phyloP scores from a whole-genome alignment of 2,888 invertebrate species.

The Drosophila meridionalis region DNA sequence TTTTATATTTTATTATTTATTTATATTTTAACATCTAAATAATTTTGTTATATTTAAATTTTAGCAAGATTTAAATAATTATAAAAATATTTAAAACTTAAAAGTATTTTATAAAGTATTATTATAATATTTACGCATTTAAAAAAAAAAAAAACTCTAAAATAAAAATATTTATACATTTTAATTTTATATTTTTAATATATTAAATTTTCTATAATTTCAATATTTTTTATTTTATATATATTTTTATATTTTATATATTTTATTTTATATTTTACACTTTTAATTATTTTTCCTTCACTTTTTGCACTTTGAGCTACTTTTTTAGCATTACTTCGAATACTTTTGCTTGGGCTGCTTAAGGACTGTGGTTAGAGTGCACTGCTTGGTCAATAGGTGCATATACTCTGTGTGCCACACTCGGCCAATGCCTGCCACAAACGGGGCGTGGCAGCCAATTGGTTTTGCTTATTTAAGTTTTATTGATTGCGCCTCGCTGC shows the following conservation, averaged over 20 bases:
- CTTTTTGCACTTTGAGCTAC: neutral
- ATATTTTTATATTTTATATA: neutral
- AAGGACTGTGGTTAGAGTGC: neutral
- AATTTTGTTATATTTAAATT: too few species aligned
- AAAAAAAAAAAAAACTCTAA: too few species aligned
- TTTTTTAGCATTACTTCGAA: neutral
- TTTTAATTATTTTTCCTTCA: neutral
- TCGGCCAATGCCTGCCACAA: conserved; percentile 12
- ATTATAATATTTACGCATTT: too few species aligned
- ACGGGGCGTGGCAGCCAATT: conserved; percentile 54
- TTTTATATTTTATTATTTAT: too few species aligned
- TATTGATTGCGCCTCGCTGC: conserved; percentile 54
- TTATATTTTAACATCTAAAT: too few species aligned
- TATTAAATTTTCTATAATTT: too few species aligned
- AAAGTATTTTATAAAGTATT: too few species aligned
- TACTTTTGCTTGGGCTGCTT: neutral
- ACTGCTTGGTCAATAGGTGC: neutral
- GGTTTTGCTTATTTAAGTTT: conserved; percentile 66
- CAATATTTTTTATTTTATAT: neutral
- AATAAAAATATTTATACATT: too few species aligned
- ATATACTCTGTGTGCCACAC: neutral
- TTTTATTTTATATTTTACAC: neutral
- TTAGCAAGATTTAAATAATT: too few species aligned
- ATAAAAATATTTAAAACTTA: too few species aligned
- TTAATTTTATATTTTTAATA: neutral